Percentiles rank a stretch among this genome's conserved stretches.
Conservation (phyloP, 2,888 invertebrate genomes). For the Nomada ruficornis region DNA sequence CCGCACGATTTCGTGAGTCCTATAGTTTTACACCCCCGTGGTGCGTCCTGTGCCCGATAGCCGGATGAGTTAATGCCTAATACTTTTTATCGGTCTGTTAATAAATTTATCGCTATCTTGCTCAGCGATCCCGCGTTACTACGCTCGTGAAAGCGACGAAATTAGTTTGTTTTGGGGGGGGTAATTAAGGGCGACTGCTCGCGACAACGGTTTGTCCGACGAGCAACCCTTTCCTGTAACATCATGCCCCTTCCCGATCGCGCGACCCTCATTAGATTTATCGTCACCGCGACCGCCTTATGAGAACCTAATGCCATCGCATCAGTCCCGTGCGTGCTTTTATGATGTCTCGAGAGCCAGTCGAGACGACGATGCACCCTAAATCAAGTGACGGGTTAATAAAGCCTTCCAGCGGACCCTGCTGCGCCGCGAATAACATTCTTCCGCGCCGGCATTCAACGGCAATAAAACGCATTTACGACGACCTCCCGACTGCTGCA, state of each 20-base stretch:
- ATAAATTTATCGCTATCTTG: constrained; percentile 57
- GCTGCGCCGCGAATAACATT: constrained; percentile 58
- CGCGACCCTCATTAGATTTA: constrained; percentile 10
- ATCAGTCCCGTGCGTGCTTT: constrained; percentile 53
- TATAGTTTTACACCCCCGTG: constrained; percentile 54
- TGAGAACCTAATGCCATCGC: constrained; percentile 15
- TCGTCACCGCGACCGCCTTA: constrained; percentile 35
- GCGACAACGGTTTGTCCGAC: background rate
- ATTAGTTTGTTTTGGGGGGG: constrained; percentile 25
- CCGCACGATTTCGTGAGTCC: constrained; percentile 58
- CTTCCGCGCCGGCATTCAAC: constrained; percentile 49
- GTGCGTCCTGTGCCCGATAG: constrained; percentile 51
- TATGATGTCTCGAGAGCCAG: constrained; percentile 61
- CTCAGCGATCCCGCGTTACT: constrained; percentile 23
- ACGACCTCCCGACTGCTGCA: constrained; percentile 50
- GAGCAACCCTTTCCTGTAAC: background rate
- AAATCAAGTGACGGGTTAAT: constrained; percentile 70
- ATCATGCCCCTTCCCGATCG: background rate
- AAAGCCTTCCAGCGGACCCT: constrained; percentile 60
- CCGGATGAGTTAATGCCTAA: constrained; percentile 46
- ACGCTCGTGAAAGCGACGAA: constrained; percentile 5
- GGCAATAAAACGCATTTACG: constrained; percentile 71
- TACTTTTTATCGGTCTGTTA: constrained; percentile 48
- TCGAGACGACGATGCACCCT: constrained; percentile 57
- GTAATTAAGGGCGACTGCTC: constrained; percentile 23